Conservation (phyloP, 2,113 vertebrate genomes). For the Ramphastos sulfuratus region DNA sequence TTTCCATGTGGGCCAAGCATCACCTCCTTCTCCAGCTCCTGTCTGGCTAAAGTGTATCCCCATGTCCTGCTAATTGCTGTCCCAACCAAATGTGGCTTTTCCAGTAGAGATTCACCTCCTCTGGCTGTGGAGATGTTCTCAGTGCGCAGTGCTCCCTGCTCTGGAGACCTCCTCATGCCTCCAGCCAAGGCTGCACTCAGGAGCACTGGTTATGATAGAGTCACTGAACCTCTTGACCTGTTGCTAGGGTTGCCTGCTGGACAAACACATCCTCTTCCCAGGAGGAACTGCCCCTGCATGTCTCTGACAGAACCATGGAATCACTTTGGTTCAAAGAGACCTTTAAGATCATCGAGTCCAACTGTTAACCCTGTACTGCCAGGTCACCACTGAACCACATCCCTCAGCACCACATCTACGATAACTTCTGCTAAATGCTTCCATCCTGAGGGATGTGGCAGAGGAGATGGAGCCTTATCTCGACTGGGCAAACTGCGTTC, state of each 20-base stretch:
- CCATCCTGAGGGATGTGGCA: background rate
- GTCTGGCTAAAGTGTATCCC: rapidly evolving
- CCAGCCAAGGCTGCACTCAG: background rate
- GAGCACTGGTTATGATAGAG: background rate
- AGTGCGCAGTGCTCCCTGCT: rapidly evolving
- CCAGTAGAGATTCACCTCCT: background rate
- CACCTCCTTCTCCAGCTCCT: background rate
- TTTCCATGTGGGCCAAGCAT: rapidly evolving
- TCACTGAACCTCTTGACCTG: background rate
- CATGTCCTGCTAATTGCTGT: background rate
- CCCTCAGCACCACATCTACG: too few relatives aligned
- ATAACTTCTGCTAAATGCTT: background rate
- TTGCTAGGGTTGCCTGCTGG: background rate
- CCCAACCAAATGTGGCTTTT: background rate
- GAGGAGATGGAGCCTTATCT: background rate
- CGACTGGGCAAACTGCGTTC: background rate
- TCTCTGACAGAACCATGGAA: background rate
- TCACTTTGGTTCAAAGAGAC: too few relatives aligned
- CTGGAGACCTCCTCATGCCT: background rate
- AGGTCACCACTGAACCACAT: too few relatives aligned
- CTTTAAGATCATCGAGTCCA: too few relatives aligned
- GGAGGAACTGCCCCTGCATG: background rate
- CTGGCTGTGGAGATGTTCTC: rapidly evolving
- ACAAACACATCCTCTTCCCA: background rate
- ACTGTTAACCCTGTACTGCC: too few relatives aligned